Conservation (phyloP, 1,140 invertebrate genomes). For the Papilio glaucus region DNA sequence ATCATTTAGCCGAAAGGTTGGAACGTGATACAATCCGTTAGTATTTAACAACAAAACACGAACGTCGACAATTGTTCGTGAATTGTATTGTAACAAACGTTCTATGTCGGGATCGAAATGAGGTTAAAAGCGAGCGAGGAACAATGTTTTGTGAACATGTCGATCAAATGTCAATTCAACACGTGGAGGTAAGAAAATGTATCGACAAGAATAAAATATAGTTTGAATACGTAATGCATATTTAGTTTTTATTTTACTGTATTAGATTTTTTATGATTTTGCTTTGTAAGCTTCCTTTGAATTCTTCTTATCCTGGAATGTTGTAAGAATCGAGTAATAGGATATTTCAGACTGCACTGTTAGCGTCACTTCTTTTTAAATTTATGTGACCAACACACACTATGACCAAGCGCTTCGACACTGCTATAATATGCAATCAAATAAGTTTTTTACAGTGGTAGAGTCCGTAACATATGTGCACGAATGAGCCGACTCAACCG, state of each 20-base stretch:
- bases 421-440: too few species aligned
- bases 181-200: constrained; percentile 44
- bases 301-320: too few species aligned
- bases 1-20: constrained; percentile 19
- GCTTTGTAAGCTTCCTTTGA: too few species aligned
- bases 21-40: constrained; percentile 41
- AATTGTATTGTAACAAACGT: constrained; percentile 61
- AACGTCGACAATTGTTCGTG: constrained; percentile 50
- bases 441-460: too few species aligned
- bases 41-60: constrained; percentile 54
- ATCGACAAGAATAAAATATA: background rate
- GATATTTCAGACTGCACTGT: too few species aligned
- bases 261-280: background rate
- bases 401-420: too few species aligned
- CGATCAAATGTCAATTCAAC: constrained; percentile 66
- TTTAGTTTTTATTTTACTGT: background rate
- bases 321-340: too few species aligned
- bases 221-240: constrained; percentile 10
- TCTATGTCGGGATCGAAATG: constrained; percentile 55
- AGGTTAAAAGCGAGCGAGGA: constrained; percentile 70
- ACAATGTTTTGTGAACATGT: constrained; percentile 67
- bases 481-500: too few species aligned
- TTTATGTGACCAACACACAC: too few species aligned
- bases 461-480: too few species aligned
- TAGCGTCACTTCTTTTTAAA: too few species aligned